phyloP scores from a whole-genome alignment of 92 coral and sea anemone species.

The Meandrina meandrites region DNA sequence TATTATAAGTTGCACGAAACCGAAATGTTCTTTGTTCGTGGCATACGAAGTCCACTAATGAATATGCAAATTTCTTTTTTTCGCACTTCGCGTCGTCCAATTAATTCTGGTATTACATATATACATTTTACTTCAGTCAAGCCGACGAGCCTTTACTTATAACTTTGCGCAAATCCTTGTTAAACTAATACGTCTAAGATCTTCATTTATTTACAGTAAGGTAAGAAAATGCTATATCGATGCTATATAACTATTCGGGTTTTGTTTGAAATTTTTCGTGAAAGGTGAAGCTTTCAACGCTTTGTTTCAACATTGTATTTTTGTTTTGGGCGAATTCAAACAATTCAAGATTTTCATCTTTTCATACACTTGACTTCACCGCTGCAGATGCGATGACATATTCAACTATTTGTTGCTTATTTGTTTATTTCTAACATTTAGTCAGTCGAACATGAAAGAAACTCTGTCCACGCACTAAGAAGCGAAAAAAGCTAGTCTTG shows the following conservation, averaged over 20 bases:
- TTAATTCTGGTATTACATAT: conserved; percentile 3
- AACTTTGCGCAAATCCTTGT: background rate
- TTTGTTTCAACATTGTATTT: background rate
- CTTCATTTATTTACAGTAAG: conserved; percentile 7
- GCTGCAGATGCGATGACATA: background rate
- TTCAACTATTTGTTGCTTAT: background rate
- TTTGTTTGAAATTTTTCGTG: background rate
- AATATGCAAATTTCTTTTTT: conserved; percentile 38
- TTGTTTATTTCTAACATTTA: background rate
- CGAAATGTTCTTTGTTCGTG: background rate
- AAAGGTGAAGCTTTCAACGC: background rate
- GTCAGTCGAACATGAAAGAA: background rate
- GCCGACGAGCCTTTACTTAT: background rate
- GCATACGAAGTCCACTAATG: background rate
- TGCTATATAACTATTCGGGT: background rate
- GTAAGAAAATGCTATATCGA: background rate
- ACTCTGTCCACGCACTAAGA: no score
- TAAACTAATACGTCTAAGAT: conserved; percentile 8
- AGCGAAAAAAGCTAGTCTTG: background rate
- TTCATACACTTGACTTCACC: background rate
- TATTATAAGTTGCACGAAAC: background rate
- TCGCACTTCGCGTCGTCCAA: conserved; percentile 5
- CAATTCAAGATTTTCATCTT: background rate
- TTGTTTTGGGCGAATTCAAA: background rate
- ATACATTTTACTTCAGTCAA: background rate